phyloP scores from a whole-genome alignment of 2,797 vertebrate genomes.

The Poecilia velifera region DNA sequence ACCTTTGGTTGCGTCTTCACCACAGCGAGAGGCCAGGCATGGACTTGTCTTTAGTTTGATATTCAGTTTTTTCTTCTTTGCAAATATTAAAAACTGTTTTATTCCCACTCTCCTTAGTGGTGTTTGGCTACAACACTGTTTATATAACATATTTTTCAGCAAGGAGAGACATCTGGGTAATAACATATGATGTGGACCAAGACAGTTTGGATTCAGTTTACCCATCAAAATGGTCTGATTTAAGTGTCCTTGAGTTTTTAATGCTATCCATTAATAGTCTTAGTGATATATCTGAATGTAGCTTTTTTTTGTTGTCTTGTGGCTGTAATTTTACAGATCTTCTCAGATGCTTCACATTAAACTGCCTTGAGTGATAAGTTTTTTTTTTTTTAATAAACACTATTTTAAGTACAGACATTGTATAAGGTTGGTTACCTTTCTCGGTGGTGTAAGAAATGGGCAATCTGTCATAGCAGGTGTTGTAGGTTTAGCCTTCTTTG shows the following conservation, averaged over 20 bases:
- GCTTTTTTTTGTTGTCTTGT: background rate
- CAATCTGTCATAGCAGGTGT: background rate
- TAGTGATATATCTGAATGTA: background rate
- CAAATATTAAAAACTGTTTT: too few species aligned
- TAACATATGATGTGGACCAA: too few species aligned
- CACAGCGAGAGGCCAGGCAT: too few species aligned
- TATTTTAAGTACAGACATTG: background rate
- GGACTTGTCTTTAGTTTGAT: background rate
- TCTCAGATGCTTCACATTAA: background rate
- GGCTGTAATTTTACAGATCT: background rate
- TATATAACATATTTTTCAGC: too few species aligned
- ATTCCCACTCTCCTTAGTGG: too few species aligned
- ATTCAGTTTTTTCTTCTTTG: background rate
- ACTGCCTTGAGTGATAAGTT: background rate
- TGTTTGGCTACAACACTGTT: too few species aligned
- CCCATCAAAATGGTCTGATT: too few species aligned
- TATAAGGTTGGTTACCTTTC: constrained; percentile 69
- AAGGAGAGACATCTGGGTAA: too few species aligned
- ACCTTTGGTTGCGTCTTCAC: background rate
- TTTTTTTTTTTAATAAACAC: background rate
- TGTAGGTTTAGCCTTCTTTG: background rate
- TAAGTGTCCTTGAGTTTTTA: too few species aligned
- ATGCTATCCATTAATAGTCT: too few species aligned
- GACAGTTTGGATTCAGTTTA: too few species aligned
- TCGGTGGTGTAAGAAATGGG: constrained; percentile 62